phyloP scores from a whole-genome alignment of 2,888 invertebrate genomes.

The Dorcus parallelipipedus region DNA sequence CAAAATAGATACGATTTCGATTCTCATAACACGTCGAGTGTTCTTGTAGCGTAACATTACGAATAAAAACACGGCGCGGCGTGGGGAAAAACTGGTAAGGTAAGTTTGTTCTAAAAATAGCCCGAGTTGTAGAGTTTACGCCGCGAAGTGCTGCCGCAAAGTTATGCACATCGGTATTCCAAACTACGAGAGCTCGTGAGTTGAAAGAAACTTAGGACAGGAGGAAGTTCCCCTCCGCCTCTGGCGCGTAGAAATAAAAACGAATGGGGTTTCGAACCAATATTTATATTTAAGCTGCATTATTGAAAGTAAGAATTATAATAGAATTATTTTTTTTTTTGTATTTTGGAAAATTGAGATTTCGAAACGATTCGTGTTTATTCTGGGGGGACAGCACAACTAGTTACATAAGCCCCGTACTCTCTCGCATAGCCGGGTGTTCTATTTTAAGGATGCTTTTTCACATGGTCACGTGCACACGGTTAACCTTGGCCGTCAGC shows the following conservation, averaged over 20 bases:
- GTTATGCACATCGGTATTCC: constrained; percentile 21
- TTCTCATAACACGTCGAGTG: no score
- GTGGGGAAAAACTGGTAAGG: constrained; percentile 32
- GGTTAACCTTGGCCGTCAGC: constrained; percentile 15
- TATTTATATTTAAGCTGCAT: no score
- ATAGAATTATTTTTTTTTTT: no score
- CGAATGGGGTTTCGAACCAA: no score
- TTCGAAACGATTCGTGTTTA: no score
- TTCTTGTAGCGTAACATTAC: neutral
- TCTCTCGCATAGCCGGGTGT: constrained; percentile 9
- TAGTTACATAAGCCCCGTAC: neutral
- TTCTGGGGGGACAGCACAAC: neutral
- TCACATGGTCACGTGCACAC: constrained; percentile 29
- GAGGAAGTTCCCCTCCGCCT: no score
- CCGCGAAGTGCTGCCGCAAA: constrained; percentile 22
- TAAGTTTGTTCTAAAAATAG: constrained; percentile 41
- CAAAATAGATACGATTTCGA: neutral
- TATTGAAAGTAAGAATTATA: no score
- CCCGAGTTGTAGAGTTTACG: constrained; percentile 19
- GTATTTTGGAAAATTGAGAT: no score
- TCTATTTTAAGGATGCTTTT: constrained; percentile 39
- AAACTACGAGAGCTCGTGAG: constrained; percentile 1
- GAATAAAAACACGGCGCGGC: neutral
- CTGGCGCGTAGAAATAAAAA: no score
- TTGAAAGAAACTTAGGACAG: no score